These are phyloP conservation scores for Lasioglossum marginatum DNA, from an alignment of 2,888 invertebrate genomes.

Conservation along the genomic window DNA sequence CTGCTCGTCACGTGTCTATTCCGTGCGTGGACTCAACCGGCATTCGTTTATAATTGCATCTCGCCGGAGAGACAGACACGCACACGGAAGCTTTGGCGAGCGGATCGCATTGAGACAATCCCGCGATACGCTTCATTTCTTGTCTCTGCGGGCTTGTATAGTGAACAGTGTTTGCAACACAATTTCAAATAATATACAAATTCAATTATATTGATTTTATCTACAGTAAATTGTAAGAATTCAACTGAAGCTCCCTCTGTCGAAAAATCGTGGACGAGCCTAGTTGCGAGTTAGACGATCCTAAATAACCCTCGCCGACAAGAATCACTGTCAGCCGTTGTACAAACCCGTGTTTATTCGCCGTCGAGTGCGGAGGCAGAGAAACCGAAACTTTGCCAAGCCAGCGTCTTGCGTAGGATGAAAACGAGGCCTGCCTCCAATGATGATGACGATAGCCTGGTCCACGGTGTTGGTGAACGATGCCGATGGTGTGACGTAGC, in stretches of 20 bases:
- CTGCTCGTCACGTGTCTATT: neutral
- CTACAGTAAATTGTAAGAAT: neutral
- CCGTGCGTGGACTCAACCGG: constrained; percentile 22
- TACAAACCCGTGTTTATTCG: constrained; percentile 23
- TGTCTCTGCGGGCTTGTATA: neutral
- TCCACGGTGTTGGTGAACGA: constrained; percentile 55
- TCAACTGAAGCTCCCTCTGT: neutral
- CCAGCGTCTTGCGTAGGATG: constrained; percentile 70
- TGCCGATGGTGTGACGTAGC: constrained; percentile 60
- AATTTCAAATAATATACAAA: no score
- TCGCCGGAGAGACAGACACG: constrained; percentile 21
- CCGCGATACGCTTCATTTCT: neutral
- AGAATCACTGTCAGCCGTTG: neutral
- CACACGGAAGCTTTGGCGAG: constrained; percentile 21
- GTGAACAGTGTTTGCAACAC: neutral
- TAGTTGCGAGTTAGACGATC: neutral
- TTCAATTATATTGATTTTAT: no score
- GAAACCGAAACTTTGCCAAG: constrained; percentile 53
- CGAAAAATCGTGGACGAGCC: neutral
- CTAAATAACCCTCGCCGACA: neutral
- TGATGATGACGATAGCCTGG: constrained; percentile 55
- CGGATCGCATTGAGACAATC: neutral
- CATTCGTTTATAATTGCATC: constrained; percentile 45
- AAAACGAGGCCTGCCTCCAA: constrained; percentile 64
- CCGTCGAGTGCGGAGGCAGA: constrained; percentile 44